Evolutionary conservation across 2,888 invertebrate genomes (phyloP), one percentile per base, ranked within the genome.

Genomic region (Eudemis profundana): DNA sequence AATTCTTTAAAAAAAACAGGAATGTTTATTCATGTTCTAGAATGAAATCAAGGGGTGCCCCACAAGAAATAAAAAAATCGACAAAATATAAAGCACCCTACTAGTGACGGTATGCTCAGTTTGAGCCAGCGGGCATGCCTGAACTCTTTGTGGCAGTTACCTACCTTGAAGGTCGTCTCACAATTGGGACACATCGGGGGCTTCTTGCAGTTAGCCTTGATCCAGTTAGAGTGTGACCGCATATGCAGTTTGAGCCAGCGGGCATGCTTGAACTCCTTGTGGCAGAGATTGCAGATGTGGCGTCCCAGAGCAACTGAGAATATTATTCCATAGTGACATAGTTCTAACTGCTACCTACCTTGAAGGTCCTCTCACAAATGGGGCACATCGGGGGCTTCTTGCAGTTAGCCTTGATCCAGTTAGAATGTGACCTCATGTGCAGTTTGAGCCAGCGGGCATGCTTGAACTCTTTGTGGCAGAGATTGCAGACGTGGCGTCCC

Each of bases 321-420:
- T n/a, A n/a, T n/a, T n/a, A n/a, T n/a, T n/a, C n/a, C n/a, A n/a
- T n/a, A n/a, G n/a, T n/a, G n/a, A n/a, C n/a, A n/a, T n/a, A n/a
- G n/a, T n/a, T n/a, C n/a, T n/a, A 17, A 8, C 4, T 21, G n/a
- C 7, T 15, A 33, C 74, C 68, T 38, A 89, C 91, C 86, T 94
- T 94, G 72, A 94, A 94, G 67, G 93, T 93, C 78, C 94, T 90
- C 38, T 93, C 87, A 68, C 94, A 94, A 47, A 94, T 93, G 14
- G 90, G 87, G 74, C 94, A 94, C 83, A 93, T 93, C 1, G 94
- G 94, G 19, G 94, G 94, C 74, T 94, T 94, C 84, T 94, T 94
- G 79, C 94, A 94, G 69, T 94, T 94, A 0, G 94, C 94, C 72
- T 92, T 93, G 71, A 94, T 94, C 94, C 94, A 94, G 81, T 94